These are phyloP conservation scores for Chondrilla cf. caribensis DNA, from an alignment of 37 sponge, comb jelly and placozoan species.

Conservation along the genomic window DNA sequence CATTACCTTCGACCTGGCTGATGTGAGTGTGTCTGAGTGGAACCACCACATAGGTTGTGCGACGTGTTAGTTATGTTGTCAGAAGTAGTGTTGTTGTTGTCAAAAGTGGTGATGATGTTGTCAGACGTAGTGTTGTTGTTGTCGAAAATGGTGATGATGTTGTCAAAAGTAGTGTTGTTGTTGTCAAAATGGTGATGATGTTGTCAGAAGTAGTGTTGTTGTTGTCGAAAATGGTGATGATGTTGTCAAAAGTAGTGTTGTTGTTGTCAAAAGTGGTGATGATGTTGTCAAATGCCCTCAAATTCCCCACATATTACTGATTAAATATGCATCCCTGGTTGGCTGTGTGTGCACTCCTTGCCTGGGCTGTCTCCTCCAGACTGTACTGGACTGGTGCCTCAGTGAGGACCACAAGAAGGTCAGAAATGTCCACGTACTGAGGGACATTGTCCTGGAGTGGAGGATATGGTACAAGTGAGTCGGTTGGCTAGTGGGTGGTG, in stretches of 20 bases:
- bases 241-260: background rate
- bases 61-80: background rate
- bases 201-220: no score
- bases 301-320: no score
- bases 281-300: background rate
- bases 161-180: no score
- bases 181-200: no score
- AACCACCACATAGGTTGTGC: background rate
- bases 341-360: no score
- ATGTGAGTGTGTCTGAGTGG: slow-evolving; percentile 29
- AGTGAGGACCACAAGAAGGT: slow-evolving; percentile 37
- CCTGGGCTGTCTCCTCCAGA: slow-evolving; percentile 38
- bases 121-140: no score
- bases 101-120: no score
- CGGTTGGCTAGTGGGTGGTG: slow-evolving; percentile 5
- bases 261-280: background rate
- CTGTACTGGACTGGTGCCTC: slow-evolving; percentile 58
- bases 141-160: background rate
- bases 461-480: slow-evolving; percentile 73
- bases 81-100: no score
- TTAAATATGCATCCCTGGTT: no score
- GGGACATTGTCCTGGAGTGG: slow-evolving; percentile 90
- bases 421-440: slow-evolving; percentile 43
- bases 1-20: slow-evolving; percentile 29
- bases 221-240: no score